Evolutionary conservation across 2,888 invertebrate species (phyloP), one percentile per base, ranked within the genome.

Genomic region (Octodonta nipae): DNA sequence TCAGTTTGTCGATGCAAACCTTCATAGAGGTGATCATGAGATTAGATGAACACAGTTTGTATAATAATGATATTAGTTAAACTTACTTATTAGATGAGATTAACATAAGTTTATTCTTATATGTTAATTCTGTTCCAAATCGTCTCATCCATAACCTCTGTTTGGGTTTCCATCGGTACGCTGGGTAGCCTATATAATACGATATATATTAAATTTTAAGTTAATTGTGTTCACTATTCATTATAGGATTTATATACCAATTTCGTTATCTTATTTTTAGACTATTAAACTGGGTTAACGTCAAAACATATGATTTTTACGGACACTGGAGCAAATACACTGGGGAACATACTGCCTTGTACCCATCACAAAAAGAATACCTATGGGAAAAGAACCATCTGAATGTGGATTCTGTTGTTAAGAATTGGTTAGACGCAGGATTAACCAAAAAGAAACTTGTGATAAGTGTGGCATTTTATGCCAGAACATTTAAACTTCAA

Each of bases 291-390:
- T 64, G 74, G 24, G 68, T 82, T 24, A 73, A 74, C 45, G 48
- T 84, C 1, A 82, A 83, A 79, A 56, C 77, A 0, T 83, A 82
- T 44, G 82, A 83, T 50, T 63, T 78, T 47, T 72, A 78, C 45
- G 78, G 79, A 1, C 55, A 71, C 1, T 78, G 76, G 73, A 75
- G 80, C 24, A 20, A 51, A 0, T 59, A 60, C 1, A 73, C 76
- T 1, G 79, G 78, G 1, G 68, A 75, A 30, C 78, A 80, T 48
- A 67, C 81, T 0, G 73, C 77, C 0, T 60, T 83, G 0, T 70
- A 68, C 35, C 54, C 55, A 15, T 64, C 69, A 13, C 63, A 68
- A 0, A 46, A 26, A 8, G 49, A 47, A 17, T 28, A 37, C 25
- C 32, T 37, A 3, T 47, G 45, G 43, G 37, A 43, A 12, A 41